Base-by-base conservation (phyloP, 2,888 invertebrate genomes). In the Lasioglossum oenotherae region DNA sequence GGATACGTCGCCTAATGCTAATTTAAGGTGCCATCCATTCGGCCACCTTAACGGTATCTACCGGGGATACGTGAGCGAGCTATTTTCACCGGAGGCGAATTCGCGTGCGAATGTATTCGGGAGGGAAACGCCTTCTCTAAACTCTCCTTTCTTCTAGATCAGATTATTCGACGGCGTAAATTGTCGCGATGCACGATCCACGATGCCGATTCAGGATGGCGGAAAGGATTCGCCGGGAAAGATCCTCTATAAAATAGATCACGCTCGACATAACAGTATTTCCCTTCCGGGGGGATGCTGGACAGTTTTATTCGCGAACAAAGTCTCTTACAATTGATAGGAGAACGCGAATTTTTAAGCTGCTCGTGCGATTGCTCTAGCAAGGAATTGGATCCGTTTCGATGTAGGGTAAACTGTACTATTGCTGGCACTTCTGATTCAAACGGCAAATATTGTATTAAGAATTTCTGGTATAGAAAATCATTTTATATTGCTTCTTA, bases 1-100 rank as follows among this genome's bases (percentile, higher is more conserved):
- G 92, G 92, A 94, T 94, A 92, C 92, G 86, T 89, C 91, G 88
- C 85, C 91, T 94, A 94, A 94, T 93, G 92, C 92, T 94, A 92
- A 94, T 94, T 94, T 94, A 94, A 92, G 93, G 87, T 85, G 87
- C 80, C 87, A 82, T 92, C 92, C 90, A 91, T 92, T 90, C 88
- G 86, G 87, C 85, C 89, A 90, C 88, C 92, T 91, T 93, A 93
- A 92, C 92, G 92, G 90, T 93, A 93, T 93, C 92, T 93, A 91
- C 91, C 90, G 91, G 90, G 90, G 88, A 90, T 93, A 93, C 91
- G 91, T 87, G 90, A 92, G 88, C 87, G 88, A 87, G 91, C 86
- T 92, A 91, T 91, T 91, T 90, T 89, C 89, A 83, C 87, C 73
- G 78, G 71, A 10, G 53, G 53, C 16, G 82, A 78, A 81, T 82